Conservation (phyloP, 2,888 invertebrate species). For the Plebejus melissa region DNA sequence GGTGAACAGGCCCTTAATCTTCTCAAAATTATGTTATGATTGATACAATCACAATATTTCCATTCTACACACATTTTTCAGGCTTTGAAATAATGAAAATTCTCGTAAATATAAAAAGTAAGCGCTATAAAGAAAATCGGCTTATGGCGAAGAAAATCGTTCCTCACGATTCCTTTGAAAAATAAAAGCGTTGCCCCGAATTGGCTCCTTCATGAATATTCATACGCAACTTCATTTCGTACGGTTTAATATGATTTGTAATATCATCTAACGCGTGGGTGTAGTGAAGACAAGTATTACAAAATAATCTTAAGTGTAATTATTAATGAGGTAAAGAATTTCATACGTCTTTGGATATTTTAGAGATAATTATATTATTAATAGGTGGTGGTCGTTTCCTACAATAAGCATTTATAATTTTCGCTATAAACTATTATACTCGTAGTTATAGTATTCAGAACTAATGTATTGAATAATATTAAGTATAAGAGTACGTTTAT, state of each 20-base stretch:
- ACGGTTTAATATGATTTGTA: neutral
- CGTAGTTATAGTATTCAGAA: too few species aligned
- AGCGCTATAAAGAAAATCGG: constrained; percentile 19
- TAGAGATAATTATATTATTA: too few species aligned
- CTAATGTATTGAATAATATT: too few species aligned
- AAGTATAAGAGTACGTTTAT: too few species aligned
- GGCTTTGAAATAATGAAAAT: neutral
- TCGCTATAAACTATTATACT: too few species aligned
- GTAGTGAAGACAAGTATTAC: neutral
- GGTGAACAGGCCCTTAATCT: too few species aligned
- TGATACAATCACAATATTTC: neutral
- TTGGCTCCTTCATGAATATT: constrained; percentile 5
- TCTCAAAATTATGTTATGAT: neutral
- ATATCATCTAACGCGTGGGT: neutral
- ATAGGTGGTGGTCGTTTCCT: too few species aligned
- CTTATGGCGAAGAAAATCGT: constrained; percentile 15
- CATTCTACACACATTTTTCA: neutral
- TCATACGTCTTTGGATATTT: too few species aligned
- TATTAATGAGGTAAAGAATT: too few species aligned
- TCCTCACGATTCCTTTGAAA: neutral
- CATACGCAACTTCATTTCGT: neutral
- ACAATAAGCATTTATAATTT: too few species aligned
- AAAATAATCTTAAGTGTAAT: too few species aligned
- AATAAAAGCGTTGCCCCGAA: neutral
- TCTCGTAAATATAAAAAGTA: constrained; percentile 9